These are phyloP conservation scores for Nymphicus hollandicus DNA, from an alignment of 2,113 vertebrate species.

Conservation along the genomic window DNA sequence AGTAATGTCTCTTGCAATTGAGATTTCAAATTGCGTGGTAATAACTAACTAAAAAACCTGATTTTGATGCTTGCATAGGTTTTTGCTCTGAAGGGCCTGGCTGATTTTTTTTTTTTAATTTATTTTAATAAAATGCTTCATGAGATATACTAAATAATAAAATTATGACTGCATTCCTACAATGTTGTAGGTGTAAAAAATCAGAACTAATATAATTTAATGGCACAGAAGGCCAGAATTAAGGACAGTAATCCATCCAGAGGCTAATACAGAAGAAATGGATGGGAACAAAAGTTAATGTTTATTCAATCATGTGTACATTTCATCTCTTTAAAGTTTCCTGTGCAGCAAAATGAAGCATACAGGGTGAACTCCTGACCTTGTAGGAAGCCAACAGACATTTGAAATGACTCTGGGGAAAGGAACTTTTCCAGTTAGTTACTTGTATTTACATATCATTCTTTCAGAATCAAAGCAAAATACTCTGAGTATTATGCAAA, in stretches of 20 bases:
- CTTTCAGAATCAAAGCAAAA: neutral
- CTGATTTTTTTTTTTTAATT: neutral
- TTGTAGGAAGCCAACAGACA: neutral
- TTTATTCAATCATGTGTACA: neutral
- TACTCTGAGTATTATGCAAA: neutral
- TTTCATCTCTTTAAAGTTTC: neutral
- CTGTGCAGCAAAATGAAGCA: neutral
- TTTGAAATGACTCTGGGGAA: neutral
- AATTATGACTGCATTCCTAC: neutral
- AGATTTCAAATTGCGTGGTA: neutral
- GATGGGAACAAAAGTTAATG: neutral
- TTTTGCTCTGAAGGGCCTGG: neutral
- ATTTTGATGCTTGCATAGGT: neutral
- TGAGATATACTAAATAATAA: neutral
- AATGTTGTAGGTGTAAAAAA: neutral
- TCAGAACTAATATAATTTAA: neutral
- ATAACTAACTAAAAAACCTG: neutral
- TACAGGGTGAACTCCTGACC: neutral
- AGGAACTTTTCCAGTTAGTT: neutral
- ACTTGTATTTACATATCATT: neutral
- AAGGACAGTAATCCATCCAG: neutral
- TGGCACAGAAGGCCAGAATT: neutral
- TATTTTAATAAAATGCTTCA: conserved; percentile 1
- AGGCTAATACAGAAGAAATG: neutral
- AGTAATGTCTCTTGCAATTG: neutral